Evolutionary conservation across 1,140 invertebrate species (phyloP), one percentile per base, ranked within the genome.

Genomic region (Diprion similis): DNA sequence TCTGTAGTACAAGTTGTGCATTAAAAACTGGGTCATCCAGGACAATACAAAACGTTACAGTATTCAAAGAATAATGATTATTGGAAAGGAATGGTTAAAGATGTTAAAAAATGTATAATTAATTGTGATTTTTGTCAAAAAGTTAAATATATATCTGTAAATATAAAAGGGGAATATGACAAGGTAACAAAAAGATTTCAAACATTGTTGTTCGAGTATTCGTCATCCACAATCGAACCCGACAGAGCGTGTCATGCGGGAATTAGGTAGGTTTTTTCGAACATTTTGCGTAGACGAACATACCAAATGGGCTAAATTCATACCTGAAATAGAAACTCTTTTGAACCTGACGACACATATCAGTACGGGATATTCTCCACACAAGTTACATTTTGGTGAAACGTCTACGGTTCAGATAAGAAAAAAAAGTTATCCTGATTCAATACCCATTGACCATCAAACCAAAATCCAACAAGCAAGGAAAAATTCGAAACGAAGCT

Each of bases 331-430:
- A 1, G 81, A 82, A 68, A 46, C 71, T 10, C 71, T 78, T 9
- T 83, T 83, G 70, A 88, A 87, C 71, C 78, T 78, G 11, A 76
- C 82, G 10, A 70, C 72, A 17, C 84, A 87, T 73, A 66, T 73
- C 17, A 78, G 75, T 24, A 87, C 81, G 0, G 78, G 80, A 0
- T 83, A 69, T 66, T 79, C 77, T 0, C 85, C 87, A 0, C 80
- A 70, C 70, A 78, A 84, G 68, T 70, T 88, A 0, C n/a, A 85
- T 1, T 81, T 75, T 72, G 83, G 85, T 15, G 46, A 47, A 46
- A 78, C 15, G 59, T 65, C 67, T 24, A 78, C 77, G 37, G 76
- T 73, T 48, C 78, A 19, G 8, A 59, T 64, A 19, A 71, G 4
- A 18, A 45, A 71, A 59, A 18, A 8, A 17, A 10, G 65, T 68